Evolutionary conservation across 2,113 vertebrate species (phyloP).

Genomic region (Rhegmatorhina hoffmannsi): DNA sequence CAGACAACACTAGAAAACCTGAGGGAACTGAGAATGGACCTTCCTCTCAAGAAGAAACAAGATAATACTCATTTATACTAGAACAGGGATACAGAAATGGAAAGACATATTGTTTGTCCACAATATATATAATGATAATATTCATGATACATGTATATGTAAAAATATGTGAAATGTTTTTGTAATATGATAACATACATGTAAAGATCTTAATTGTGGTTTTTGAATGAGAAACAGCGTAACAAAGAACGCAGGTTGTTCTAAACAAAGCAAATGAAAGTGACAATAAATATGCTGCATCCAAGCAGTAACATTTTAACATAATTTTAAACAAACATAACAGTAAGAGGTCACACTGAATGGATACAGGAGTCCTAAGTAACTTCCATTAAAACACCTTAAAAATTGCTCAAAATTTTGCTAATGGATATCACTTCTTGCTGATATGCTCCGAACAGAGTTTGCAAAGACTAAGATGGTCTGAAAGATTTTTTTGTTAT

Average conservation of each 20-base stretch:
- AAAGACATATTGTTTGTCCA: not conserved
- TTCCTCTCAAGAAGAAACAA: not conserved
- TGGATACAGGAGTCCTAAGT: not conserved
- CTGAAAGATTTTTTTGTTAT: not conserved
- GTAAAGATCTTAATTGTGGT: not conserved
- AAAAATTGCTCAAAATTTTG: not conserved
- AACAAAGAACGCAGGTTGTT: not conserved
- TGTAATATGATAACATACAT: not conserved
- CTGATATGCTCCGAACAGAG: not conserved
- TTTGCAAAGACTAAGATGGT: not conserved
- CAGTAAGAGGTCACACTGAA: not conserved
- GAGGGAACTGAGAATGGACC: not conserved
- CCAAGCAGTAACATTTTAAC: not conserved
- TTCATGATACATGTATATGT: not conserved
- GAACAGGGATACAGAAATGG: not conserved
- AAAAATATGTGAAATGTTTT: not conserved
- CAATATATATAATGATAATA: not conserved
- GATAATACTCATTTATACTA: not conserved
- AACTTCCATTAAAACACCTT: not conserved
- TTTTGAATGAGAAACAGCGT: not conserved
- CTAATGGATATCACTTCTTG: fast-evolving
- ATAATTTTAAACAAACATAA: not conserved
- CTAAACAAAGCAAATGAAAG: not conserved
- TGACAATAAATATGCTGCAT: not conserved
- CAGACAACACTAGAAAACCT: not conserved